A percentile compares a stretch with the other conserved stretches of the same genome.
Evolutionary conservation across 2,113 vertebrate genomes (phyloP).

Genomic region (Solea solea): DNA sequence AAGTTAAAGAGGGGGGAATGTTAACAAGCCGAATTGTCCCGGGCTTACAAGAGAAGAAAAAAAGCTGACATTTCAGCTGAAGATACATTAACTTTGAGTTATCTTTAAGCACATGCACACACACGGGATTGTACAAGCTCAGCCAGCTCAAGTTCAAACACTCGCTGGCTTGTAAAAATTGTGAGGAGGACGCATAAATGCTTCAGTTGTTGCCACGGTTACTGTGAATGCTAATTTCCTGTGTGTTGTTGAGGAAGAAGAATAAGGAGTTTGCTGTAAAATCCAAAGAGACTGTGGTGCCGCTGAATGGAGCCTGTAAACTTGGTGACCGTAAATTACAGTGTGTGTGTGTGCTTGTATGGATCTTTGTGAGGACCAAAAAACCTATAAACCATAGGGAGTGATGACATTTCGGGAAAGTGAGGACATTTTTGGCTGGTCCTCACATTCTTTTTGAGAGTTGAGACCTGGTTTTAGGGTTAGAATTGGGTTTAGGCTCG

Average conservation of each 20-base stretch:
- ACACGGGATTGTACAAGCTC: not conserved
- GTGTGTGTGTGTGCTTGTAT: constrained; percentile 2
- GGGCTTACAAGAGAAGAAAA: constrained; percentile 55
- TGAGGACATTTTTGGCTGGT: too few relatives aligned
- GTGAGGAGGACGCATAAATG: constrained; percentile 66
- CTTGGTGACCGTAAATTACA: constrained; percentile 27
- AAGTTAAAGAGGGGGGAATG: constrained; percentile 78
- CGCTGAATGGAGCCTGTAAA: constrained; percentile 78
- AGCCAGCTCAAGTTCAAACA: not conserved
- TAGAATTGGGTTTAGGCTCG: too few relatives aligned
- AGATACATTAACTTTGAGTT: constrained; percentile 36
- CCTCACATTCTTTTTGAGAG: too few relatives aligned
- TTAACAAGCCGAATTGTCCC: constrained; percentile 83
- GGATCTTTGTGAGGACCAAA: too few relatives aligned
- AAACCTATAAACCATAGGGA: too few relatives aligned
- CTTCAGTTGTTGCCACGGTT: constrained; percentile 78
- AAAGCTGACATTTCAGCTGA: constrained; percentile 76
- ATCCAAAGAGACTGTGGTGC: not conserved
- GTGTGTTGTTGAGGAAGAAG: constrained; percentile 78
- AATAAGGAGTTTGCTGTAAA: constrained; percentile 63
- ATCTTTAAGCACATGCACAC: constrained; percentile 6
- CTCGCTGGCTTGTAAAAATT: constrained; percentile 31
- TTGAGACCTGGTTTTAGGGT: too few relatives aligned
- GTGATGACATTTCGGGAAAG: too few relatives aligned
- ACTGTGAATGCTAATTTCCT: constrained; percentile 83